Conservation (phyloP, 2,113 vertebrate species). For the Sylvicapra grimmia region DNA sequence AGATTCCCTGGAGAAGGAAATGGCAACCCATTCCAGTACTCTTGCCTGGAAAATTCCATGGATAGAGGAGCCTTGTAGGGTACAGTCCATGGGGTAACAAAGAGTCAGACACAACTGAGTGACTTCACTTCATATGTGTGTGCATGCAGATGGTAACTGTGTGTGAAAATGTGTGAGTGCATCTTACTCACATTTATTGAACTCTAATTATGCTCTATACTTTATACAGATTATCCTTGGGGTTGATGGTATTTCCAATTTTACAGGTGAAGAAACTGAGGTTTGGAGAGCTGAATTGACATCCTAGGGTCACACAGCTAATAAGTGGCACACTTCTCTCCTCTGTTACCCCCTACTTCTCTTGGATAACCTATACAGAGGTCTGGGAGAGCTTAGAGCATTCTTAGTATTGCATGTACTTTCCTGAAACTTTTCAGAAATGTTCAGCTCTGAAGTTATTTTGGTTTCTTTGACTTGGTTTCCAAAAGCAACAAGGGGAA, state of each 20-base stretch:
- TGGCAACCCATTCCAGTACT: not conserved
- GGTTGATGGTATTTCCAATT: not conserved
- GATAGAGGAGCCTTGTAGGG: not conserved
- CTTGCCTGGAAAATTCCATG: not conserved
- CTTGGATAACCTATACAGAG: not conserved
- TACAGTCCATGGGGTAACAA: not conserved
- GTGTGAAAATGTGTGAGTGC: not conserved
- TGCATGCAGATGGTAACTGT: not conserved
- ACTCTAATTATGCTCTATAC: not conserved
- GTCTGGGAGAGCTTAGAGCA: not conserved
- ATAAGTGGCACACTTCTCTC: not conserved
- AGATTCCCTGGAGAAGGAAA: not conserved
- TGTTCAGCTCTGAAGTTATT: not conserved
- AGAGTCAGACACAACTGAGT: not conserved
- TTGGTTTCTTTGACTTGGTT: not conserved
- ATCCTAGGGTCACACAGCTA: not conserved
- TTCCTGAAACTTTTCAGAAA: not conserved
- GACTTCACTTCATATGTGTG: not conserved
- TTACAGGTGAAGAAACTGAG: constrained; percentile 9
- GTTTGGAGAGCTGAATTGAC: not conserved
- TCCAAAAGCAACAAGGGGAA: not conserved
- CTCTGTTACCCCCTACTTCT: not conserved
- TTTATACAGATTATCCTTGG: constrained; percentile 3
- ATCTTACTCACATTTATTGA: not conserved
- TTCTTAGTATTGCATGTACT: not conserved